Percentiles rank a stretch among this genome's conserved stretches.
Conservation (phyloP, 2,888 invertebrate genomes). For the Cerastis rubricosa region DNA sequence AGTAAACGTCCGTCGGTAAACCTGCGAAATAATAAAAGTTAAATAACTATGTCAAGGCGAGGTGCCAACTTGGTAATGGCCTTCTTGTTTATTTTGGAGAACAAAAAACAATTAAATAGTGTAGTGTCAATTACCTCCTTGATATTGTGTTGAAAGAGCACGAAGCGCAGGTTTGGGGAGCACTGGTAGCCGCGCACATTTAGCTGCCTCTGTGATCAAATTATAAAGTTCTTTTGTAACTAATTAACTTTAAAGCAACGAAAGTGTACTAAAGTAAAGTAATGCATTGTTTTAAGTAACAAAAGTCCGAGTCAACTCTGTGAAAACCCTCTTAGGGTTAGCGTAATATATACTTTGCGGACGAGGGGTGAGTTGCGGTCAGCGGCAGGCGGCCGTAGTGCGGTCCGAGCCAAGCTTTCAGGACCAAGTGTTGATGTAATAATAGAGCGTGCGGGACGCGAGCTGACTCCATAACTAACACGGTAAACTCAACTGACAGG, state of each 20-base stretch:
- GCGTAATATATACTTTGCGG: slow-evolving; percentile 65
- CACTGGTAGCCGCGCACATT: slow-evolving; percentile 97
- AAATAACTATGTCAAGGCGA: slow-evolving; percentile 57
- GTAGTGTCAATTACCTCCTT: slow-evolving; percentile 92
- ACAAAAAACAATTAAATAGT: slow-evolving; percentile 72
- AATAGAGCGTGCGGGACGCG: slow-evolving; percentile 56
- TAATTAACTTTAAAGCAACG: slow-evolving; percentile 20
- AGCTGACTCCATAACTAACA: slow-evolving; percentile 48
- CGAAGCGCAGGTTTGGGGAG: slow-evolving; percentile 96
- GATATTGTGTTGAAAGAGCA: slow-evolving; percentile 97
- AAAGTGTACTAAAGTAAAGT: slow-evolving; percentile 21
- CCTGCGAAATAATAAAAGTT: slow-evolving; percentile 91
- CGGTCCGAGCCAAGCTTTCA: slow-evolving; percentile 67
- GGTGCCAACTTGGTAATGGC: slow-evolving; percentile 66
- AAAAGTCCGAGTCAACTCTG: slow-evolving; percentile 54
- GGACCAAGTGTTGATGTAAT: slow-evolving; percentile 66
- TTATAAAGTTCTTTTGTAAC: slow-evolving; percentile 58
- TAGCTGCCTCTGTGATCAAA: slow-evolving; percentile 94
- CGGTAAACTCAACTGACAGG: slow-evolving; percentile 36
- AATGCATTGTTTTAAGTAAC: slow-evolving; percentile 39
- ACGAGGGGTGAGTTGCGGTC: slow-evolving; percentile 66
- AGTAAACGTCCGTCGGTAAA: slow-evolving; percentile 96
- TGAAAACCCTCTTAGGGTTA: slow-evolving; percentile 54
- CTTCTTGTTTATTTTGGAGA: slow-evolving; percentile 65
- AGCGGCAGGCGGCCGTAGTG: slow-evolving; percentile 60